phyloP scores from a whole-genome alignment of 2,113 vertebrate genomes.

The Neodontobutis hainanensis region DNA sequence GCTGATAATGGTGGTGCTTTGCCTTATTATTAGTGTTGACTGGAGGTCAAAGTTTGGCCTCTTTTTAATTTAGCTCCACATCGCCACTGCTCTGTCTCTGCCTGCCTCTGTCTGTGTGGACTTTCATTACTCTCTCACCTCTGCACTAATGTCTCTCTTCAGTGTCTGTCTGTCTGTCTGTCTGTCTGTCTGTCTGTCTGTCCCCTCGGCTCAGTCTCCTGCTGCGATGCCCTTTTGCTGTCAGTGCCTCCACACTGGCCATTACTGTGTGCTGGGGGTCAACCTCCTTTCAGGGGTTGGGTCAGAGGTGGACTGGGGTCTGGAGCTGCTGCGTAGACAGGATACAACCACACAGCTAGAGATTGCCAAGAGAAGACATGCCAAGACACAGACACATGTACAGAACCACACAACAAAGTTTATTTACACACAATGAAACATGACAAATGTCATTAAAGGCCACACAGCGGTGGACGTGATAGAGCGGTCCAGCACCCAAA shows the following conservation, averaged over 20 bases:
- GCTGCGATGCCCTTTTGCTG: constrained; percentile 45
- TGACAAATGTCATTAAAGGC: constrained; percentile 81
- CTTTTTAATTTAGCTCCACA: constrained; percentile 47
- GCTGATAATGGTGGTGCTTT: constrained; percentile 9
- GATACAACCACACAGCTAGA: constrained; percentile 16
- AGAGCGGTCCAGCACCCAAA: constrained; percentile 66
- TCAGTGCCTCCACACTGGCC: constrained; percentile 35
- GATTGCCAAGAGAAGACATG: constrained; percentile 18
- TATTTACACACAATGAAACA: constrained; percentile 56
- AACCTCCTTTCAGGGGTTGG: constrained; percentile 49
- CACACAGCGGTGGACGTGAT: constrained; percentile 74
- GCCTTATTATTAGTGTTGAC: constrained; percentile 16
- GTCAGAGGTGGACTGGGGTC: constrained; percentile 66
- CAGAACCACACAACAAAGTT: constrained; percentile 35
- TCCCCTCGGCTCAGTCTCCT: constrained; percentile 32
- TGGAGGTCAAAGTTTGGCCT: constrained; percentile 28
- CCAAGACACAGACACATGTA: constrained; percentile 29
- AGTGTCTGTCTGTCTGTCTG: not conserved
- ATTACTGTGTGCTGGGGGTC: constrained; percentile 53
- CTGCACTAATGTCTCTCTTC: not conserved
- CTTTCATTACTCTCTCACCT: constrained; percentile 45
- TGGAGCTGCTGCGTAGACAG: constrained; percentile 43
- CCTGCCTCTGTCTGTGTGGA: constrained; percentile 6
- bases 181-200: not conserved
- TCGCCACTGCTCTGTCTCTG: constrained; percentile 5